Base-by-base conservation (phyloP, 2,888 invertebrate genomes). In the Teinopalpus imperialis region DNA sequence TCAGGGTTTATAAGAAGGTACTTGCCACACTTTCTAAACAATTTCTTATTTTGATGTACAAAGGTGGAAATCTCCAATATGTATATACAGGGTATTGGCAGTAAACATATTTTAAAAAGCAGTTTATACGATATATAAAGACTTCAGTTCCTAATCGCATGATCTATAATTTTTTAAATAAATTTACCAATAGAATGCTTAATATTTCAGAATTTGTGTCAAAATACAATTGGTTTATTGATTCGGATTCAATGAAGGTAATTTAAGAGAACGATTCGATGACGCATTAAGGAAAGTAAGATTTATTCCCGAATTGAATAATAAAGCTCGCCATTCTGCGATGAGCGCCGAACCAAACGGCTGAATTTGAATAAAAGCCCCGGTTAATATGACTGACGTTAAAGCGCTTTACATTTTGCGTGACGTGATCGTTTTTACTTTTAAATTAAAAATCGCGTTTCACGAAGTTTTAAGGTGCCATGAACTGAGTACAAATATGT, bases 291-390 rank as follows among this genome's bases (percentile, higher is more conserved):
- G 42, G 53, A 54, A 52, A 58, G 50, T 57, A 51, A 56, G 50
- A 59, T 60, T 61, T 61, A 61, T 60, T 56, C 51, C 30, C 48
- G 42, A 56, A 56, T 54, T 48, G 55, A 59, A 61, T 57, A 56
- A 57, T 54, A 59, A 54, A 59, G 49, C 54, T 45, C 41, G 44
- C 54, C 47, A 54, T 58, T 55, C 54, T 53, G 42, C 50, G 50
- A 48, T 43, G 56, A 50, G 31, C 46, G 50, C 43, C 43, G 45
- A 49, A 44, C 18, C 43, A 40, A 51, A 52, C 43, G 53, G 47
- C 36, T 50, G 51, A 58, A 59, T 61, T 61, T 58, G 57, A 56
- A 56, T 56, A 56, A 54, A 51, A 51, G 56, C 46, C 37, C 44
- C 41, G 43, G 54, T 48, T 52, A 49, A 51, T 52, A 52, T 51